phyloP scores from a whole-genome alignment of 2,888 invertebrate genomes.

The Spodoptera exigua region DNA sequence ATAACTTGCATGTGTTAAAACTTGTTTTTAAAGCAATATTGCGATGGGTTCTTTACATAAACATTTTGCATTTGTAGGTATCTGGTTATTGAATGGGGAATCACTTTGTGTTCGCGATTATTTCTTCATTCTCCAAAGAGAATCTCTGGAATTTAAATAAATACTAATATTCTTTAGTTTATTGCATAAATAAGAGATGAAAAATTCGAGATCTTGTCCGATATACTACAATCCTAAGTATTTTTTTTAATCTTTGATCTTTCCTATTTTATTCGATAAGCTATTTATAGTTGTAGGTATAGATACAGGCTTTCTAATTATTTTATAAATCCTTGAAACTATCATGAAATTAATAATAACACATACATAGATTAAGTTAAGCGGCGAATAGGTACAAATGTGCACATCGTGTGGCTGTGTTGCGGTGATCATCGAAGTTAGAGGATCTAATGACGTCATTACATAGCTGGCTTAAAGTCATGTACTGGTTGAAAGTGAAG shows the following conservation, averaged over 20 bases:
- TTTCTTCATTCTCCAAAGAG: conserved; percentile 29
- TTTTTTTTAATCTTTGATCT: conserved; percentile 3
- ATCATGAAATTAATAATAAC: too few relatives aligned
- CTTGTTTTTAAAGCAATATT: conserved; percentile 5
- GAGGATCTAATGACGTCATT: conserved; percentile 46
- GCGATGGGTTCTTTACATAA: conserved; percentile 21
- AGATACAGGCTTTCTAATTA: too few relatives aligned
- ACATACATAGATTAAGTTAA: too few relatives aligned
- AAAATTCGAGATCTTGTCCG: not conserved
- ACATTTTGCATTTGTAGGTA: conserved; percentile 1
- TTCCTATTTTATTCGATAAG: not conserved
- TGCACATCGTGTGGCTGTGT: conserved; percentile 2
- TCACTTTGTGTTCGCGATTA: conserved; percentile 23
- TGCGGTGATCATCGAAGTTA: conserved; percentile 26
- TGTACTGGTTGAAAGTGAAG: conserved; percentile 50
- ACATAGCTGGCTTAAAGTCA: conserved; percentile 30
- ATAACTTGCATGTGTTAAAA: conserved; percentile 4
- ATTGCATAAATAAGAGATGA: conserved; percentile 1
- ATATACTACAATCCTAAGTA: conserved; percentile 6
- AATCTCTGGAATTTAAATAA: conserved; percentile 21
- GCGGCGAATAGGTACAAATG: too few relatives aligned
- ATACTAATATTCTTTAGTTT: conserved; percentile 6
- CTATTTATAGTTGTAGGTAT: not conserved
- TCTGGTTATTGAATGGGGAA: conserved; percentile 5
- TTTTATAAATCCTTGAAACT: too few relatives aligned